phyloP scores from a whole-genome alignment of 2,888 invertebrate species.

The Formica aserva region DNA sequence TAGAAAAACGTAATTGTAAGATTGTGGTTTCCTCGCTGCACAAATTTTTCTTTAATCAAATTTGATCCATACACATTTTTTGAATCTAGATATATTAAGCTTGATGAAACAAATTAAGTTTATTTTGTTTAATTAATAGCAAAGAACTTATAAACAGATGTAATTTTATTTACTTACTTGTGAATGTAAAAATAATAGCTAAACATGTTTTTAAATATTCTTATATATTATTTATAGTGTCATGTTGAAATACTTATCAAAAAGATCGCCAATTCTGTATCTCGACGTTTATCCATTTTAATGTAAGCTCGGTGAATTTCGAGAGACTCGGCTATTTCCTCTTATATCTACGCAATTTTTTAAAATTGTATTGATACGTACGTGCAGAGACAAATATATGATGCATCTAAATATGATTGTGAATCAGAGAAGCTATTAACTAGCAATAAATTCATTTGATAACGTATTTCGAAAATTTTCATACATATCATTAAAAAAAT shows the following conservation, averaged over 20 bases:
- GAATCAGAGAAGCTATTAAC: background rate
- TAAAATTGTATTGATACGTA: conserved; percentile 19
- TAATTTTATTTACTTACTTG: background rate
- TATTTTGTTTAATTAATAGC: background rate
- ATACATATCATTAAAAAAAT: background rate
- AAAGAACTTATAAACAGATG: background rate
- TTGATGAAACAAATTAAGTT: background rate
- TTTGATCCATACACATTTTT: background rate
- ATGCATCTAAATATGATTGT: conserved; percentile 31
- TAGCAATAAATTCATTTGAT: conserved; percentile 60
- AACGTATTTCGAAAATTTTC: conserved; percentile 42
- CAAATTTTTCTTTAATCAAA: too few species aligned
- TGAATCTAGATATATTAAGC: background rate
- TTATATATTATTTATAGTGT: background rate
- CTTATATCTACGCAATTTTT: conserved; percentile 21
- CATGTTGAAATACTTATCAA: background rate
- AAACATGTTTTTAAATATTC: background rate
- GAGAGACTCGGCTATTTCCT: background rate
- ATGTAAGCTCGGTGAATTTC: background rate
- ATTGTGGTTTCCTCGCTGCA: too few species aligned
- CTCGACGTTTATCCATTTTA: conserved; percentile 3
- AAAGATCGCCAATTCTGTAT: background rate
- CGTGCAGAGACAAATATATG: background rate
- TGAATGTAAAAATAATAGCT: background rate
- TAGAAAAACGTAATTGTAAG: too few species aligned